Conservation (phyloP, 1,140 invertebrate species). For the Drosophila burlai region DNA sequence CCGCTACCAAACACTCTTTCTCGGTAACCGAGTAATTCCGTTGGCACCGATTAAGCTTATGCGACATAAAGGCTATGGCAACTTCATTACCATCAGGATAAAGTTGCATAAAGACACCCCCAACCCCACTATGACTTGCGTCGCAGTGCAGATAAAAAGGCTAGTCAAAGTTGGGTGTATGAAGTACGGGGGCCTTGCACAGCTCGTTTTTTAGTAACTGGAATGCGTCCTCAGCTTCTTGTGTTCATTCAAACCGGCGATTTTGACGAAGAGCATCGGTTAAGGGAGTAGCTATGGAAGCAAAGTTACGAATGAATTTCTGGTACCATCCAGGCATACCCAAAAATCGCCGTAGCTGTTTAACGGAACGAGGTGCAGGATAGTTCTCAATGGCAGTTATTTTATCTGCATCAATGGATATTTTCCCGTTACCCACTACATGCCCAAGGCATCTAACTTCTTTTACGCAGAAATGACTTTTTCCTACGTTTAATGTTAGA, state of each 20-base stretch:
- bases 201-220: slow-evolving; percentile 1
- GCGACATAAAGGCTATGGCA: neutral
- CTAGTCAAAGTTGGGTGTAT: neutral
- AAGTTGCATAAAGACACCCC: slow-evolving; percentile 4
- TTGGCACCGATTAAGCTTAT: slow-evolving; percentile 17
- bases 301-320: slow-evolving; percentile 24
- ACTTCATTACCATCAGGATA: slow-evolving; percentile 6
- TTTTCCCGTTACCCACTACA: slow-evolving; percentile 12
- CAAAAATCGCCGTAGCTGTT: slow-evolving; percentile 18
- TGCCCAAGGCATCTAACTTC: slow-evolving; percentile 1
- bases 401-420: slow-evolving; percentile 7
- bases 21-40: slow-evolving; percentile 19
- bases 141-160: slow-evolving; percentile 23
- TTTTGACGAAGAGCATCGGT: slow-evolving; percentile 7
- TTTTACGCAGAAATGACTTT: neutral
- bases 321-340: slow-evolving; percentile 17
- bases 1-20: slow-evolving; percentile 12
- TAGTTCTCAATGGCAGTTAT: slow-evolving; percentile 5
- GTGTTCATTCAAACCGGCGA: neutral
- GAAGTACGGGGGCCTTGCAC: slow-evolving; percentile 3
- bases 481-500: neutral
- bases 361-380: slow-evolving; percentile 9
- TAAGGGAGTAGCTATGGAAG: neutral
- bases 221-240: neutral
- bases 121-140: slow-evolving; percentile 17